Evolutionary conservation across 2,113 vertebrate species (phyloP).

Genomic region (Lanius collurio): DNA sequence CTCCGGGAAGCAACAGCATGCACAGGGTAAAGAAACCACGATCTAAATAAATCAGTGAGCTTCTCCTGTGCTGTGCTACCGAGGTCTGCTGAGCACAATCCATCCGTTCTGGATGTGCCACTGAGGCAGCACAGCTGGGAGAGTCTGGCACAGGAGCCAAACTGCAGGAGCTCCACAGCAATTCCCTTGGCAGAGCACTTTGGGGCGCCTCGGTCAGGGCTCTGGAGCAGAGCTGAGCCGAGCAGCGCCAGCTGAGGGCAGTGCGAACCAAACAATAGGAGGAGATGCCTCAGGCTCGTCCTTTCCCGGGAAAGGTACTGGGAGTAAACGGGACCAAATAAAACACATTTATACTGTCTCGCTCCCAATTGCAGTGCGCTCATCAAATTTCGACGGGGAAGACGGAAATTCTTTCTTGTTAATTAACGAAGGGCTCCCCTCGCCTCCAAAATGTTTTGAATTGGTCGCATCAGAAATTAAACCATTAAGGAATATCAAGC

Average conservation of each 20-base stretch:
- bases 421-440: background rate
- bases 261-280: background rate
- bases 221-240: background rate
- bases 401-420: background rate
- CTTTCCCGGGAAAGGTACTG: background rate
- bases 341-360: background rate
- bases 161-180: background rate
- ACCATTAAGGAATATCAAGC: background rate
- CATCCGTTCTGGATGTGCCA: background rate
- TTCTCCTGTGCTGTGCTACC: background rate
- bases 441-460: background rate
- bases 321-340: background rate
- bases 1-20: background rate
- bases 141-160: background rate
- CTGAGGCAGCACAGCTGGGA: background rate
- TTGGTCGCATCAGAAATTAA: background rate
- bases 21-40: fast-evolving
- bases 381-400: background rate
- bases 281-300: background rate
- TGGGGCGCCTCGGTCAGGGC: background rate
- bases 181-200: fast-evolving
- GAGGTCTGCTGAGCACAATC: background rate
- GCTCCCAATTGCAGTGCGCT: background rate
- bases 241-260: background rate
- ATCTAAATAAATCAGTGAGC: fast-evolving